A percentile compares a stretch with the other conserved stretches of the same genome.
These are phyloP conservation scores for Tenualosa ilisha DNA, from an alignment of 2,797 vertebrate species.

Conservation along the genomic window DNA sequence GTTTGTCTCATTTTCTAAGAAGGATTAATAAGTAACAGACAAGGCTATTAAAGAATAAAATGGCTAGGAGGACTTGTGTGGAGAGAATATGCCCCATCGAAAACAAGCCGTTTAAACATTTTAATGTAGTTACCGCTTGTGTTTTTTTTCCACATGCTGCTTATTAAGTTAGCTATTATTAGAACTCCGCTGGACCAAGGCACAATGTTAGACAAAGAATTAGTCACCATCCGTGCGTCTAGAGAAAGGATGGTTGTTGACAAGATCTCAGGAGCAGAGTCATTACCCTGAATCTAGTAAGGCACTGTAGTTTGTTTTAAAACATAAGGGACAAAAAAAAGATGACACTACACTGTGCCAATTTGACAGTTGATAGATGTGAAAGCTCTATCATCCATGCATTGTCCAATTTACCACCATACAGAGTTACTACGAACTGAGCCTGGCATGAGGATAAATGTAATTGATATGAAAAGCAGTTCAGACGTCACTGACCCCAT, in stretches of 20 bases:
- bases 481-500: background rate
- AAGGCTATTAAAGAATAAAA: background rate
- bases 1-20: background rate
- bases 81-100: background rate
- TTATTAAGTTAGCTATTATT: constrained; percentile 45
- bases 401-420: background rate
- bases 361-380: too few species aligned
- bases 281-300: background rate
- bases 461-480: background rate
- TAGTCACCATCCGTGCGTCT: background rate
- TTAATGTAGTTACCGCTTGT: constrained; percentile 37
- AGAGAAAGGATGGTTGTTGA: background rate
- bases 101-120: constrained; percentile 18
- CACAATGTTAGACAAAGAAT: background rate
- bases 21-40: background rate
- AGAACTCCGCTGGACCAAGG: constrained; percentile 6
- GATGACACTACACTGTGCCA: background rate
- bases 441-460: background rate
- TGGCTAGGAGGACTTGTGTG: background rate
- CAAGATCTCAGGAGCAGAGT: background rate
- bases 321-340: background rate
- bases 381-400: background rate
- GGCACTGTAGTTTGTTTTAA: background rate
- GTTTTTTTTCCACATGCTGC: constrained; percentile 13
- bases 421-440: background rate